Percentiles rank a stretch among this genome's conserved stretches.
Evolutionary conservation across 2,888 invertebrate genomes (phyloP).

Genomic region (Conistra vaccinii): DNA sequence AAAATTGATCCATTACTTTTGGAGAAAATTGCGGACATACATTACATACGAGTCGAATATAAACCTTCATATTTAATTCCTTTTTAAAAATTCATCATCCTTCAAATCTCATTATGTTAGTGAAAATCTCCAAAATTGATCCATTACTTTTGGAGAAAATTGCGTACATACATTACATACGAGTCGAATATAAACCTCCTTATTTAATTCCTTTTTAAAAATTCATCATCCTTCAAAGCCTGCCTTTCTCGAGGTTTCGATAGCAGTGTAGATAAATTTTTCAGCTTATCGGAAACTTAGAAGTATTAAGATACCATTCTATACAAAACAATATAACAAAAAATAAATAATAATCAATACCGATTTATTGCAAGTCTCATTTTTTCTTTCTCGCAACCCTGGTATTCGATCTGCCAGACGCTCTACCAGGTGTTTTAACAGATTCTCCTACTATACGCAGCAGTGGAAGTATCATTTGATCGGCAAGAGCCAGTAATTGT

Average conservation of each 20-base stretch:
- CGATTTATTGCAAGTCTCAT: slow-evolving; percentile 38
- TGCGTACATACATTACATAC: not conserved
- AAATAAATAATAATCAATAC: not conserved
- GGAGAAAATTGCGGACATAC: not conserved
- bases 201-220: not conserved
- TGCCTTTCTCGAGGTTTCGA: not conserved
- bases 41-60: not conserved
- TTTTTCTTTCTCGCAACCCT: slow-evolving; percentile 68
- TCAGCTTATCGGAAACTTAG: not conserved
- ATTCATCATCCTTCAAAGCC: not conserved
- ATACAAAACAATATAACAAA: too few relatives aligned
- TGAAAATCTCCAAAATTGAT: not conserved
- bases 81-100: not conserved
- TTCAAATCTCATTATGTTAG: not conserved
- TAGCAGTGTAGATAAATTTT: not conserved
- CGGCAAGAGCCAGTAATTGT: slow-evolving; percentile 75
- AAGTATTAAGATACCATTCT: too few relatives aligned
- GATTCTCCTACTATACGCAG: slow-evolving; percentile 73
- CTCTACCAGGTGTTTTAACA: slow-evolving; percentile 67
- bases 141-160: not conserved
- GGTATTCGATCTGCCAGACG: slow-evolving; percentile 42
- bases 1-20: not conserved
- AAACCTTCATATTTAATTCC: not conserved
- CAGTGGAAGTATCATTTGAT: slow-evolving; percentile 73
- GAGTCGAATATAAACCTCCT: not conserved